Evolutionary conservation across 2,888 invertebrate genomes (phyloP).

Genomic region (Eudasyphora cyanicolor): DNA sequence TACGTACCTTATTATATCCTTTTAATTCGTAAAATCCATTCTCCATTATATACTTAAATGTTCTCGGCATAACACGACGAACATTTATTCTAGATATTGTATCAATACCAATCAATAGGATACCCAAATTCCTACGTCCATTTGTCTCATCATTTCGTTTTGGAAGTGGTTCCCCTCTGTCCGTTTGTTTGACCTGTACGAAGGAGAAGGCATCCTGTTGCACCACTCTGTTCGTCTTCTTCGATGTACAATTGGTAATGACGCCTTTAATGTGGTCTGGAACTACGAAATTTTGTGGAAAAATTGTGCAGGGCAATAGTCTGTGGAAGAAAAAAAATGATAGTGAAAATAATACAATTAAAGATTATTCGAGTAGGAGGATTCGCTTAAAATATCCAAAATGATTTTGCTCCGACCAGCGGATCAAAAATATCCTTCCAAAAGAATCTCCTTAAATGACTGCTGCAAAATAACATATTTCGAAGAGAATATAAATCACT

Average conservation of each 20-base stretch:
- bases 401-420: no score
- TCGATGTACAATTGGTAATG: slow-evolving; percentile 77
- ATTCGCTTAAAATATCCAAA: no score
- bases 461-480: no score
- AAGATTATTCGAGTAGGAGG: no score
- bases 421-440: no score
- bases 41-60: slow-evolving; percentile 83
- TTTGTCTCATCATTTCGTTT: slow-evolving; percentile 66
- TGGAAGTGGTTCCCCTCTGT: no score
- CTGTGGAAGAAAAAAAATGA: slow-evolving; percentile 62
- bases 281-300: slow-evolving; percentile 71
- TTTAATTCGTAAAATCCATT: slow-evolving; percentile 85
- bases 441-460: no score
- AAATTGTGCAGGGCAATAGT: slow-evolving; percentile 69
- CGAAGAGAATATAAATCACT: no score
- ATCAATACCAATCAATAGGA: slow-evolving; percentile 91
- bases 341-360: not conserved
- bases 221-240: slow-evolving; percentile 67
- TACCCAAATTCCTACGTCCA: slow-evolving; percentile 80
- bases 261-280: slow-evolving; percentile 70
- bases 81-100: slow-evolving; percentile 90
- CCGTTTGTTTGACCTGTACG: slow-evolving; percentile 78
- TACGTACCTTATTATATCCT: slow-evolving; percentile 85
- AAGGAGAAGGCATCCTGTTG: slow-evolving; percentile 81
- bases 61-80: slow-evolving; percentile 87